Evolutionary conservation across 2,888 invertebrate species (phyloP).

Genomic region (Tetramorium bicarinatum): DNA sequence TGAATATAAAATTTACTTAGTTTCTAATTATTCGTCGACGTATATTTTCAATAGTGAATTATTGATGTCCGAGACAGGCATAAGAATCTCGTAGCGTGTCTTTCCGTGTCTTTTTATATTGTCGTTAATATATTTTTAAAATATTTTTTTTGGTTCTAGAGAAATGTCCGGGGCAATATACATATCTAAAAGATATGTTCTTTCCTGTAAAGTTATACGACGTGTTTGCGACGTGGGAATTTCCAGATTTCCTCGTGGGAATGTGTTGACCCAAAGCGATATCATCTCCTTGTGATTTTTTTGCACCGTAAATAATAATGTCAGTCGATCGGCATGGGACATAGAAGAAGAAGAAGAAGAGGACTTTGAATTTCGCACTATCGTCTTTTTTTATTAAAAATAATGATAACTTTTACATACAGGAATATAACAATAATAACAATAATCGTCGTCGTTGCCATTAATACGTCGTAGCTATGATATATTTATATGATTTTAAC

Average conservation of each 20-base stretch:
- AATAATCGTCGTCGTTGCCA: slow-evolving; percentile 33
- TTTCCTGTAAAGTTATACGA: slow-evolving; percentile 26
- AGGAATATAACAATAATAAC: slow-evolving; percentile 60
- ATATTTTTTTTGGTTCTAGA: not conserved
- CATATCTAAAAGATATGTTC: slow-evolving; percentile 2
- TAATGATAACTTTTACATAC: slow-evolving; percentile 62
- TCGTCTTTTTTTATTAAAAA: slow-evolving; percentile 69
- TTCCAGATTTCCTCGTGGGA: slow-evolving; percentile 46
- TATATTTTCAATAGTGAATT: not conserved
- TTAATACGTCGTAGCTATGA: slow-evolving; percentile 40
- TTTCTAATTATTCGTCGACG: not conserved
- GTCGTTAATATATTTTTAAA: not conserved
- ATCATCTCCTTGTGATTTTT: slow-evolving; percentile 17
- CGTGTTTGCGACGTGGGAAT: slow-evolving; percentile 41
- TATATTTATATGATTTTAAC: slow-evolving; percentile 45
- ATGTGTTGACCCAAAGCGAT: not conserved
- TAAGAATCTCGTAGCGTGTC: not conserved
- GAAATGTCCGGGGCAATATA: not conserved
- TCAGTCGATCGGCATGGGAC: not conserved
- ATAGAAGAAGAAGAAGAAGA: not conserved
- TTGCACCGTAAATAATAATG: slow-evolving; percentile 31
- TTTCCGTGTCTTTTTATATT: not conserved
- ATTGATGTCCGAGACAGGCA: not conserved
- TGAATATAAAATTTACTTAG: not conserved
- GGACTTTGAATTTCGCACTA: slow-evolving; percentile 42